phyloP scores from a whole-genome alignment of 2,113 vertebrate species.

The Brienomyrus longianalis region DNA sequence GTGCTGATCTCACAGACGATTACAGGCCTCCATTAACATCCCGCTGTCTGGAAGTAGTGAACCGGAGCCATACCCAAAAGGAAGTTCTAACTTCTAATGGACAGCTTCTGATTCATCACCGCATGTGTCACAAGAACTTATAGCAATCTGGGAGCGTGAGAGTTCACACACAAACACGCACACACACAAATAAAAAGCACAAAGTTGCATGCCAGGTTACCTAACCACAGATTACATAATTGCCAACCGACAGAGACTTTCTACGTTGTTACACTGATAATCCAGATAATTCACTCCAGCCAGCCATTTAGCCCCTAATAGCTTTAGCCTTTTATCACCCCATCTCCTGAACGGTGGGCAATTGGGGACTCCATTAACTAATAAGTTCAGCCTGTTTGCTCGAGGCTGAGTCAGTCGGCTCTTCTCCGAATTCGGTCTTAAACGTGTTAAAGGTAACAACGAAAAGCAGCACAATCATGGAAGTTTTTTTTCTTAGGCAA shows the following conservation, averaged over 20 bases:
- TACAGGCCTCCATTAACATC: background rate
- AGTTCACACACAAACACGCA: background rate
- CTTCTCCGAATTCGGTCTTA: background rate
- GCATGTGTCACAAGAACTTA: background rate
- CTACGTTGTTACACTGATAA: background rate
- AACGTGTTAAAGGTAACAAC: background rate
- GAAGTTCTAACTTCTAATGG: background rate
- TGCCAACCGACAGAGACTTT: background rate
- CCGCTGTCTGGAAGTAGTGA: background rate
- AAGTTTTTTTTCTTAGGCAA: background rate
- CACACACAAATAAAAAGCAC: background rate
- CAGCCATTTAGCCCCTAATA: background rate
- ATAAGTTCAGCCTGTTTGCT: background rate
- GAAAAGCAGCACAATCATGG: background rate
- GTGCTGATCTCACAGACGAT: background rate
- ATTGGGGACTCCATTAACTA: background rate
- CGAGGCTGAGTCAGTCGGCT: background rate
- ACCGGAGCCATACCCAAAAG: background rate
- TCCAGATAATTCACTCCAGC: background rate
- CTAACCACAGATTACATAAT: conserved; percentile 2
- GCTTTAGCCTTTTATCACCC: background rate
- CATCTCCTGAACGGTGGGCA: too few relatives aligned
- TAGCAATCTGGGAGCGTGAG: background rate
- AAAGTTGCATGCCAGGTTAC: background rate
- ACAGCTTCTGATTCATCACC: background rate